A percentile compares a stretch with the other conserved stretches of the same genome.
phyloP scores from a whole-genome alignment of 2,888 invertebrate genomes.

The Pasiphila rectangulata region DNA sequence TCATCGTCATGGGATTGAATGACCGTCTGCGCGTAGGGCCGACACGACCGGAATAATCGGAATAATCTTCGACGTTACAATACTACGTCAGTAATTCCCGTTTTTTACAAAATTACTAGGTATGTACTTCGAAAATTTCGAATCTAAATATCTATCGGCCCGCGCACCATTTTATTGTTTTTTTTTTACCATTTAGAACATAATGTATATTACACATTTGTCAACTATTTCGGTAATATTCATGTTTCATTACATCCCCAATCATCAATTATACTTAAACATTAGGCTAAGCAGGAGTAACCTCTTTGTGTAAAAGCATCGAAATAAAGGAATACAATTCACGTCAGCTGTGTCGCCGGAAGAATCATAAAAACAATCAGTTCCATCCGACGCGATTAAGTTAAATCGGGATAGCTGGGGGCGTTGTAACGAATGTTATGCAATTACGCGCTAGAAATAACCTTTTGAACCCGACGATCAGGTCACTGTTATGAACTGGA shows the following conservation, averaged over 20 bases:
- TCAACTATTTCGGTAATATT: too few species aligned
- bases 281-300: slow-evolving; percentile 20
- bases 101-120: too few species aligned
- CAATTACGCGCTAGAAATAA: slow-evolving; percentile 29
- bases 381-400: slow-evolving; percentile 36
- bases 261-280: slow-evolving; percentile 25
- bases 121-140: too few species aligned
- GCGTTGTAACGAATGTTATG: slow-evolving; percentile 19
- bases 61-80: too few species aligned
- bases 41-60: too few species aligned
- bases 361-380: slow-evolving; percentile 40
- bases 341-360: slow-evolving; percentile 21
- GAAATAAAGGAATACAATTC: slow-evolving; percentile 28
- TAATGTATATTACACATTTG: not conserved
- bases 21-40: too few species aligned
- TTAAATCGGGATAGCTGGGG: slow-evolving; percentile 38
- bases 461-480: slow-evolving; percentile 8
- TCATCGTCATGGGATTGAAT: too few species aligned
- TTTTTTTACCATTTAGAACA: too few species aligned
- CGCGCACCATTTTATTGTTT: too few species aligned
- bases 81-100: too few species aligned
- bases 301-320: slow-evolving; percentile 23
- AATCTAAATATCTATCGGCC: too few species aligned
- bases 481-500: not conserved
- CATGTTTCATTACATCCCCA: too few species aligned